These are phyloP conservation scores for Talpa occidentalis DNA, from an alignment of 2,113 vertebrate species.

Conservation along the genomic window DNA sequence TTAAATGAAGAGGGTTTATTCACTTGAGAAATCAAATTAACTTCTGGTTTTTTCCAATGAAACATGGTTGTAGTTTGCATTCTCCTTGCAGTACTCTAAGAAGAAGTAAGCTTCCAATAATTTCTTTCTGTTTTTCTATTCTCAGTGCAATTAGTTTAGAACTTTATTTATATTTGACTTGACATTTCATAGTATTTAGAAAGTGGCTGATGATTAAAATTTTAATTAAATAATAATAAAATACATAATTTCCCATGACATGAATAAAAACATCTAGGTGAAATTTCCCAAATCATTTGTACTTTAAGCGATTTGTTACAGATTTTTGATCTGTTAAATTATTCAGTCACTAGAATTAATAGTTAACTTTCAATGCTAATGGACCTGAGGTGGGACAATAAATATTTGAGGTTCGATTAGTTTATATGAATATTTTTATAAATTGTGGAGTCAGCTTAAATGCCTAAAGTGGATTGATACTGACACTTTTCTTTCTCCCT, in stretches of 20 bases:
- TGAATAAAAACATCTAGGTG: constrained; percentile 12
- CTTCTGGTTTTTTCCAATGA: constrained; percentile 22
- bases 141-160: neutral
- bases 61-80: neutral
- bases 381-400: neutral
- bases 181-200: constrained; percentile 32
- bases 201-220: constrained; percentile 31
- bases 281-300: constrained; percentile 49
- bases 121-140: constrained; percentile 10
- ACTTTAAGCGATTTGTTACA: constrained; percentile 39
- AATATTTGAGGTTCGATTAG: constrained; percentile 54
- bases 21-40: constrained; percentile 53
- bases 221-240: neutral
- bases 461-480: neutral
- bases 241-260: neutral
- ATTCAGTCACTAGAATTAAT: constrained; percentile 36
- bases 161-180: constrained; percentile 21
- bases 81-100: neutral
- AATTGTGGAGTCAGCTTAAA: constrained; percentile 50
- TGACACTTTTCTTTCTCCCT: neutral
- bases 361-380: constrained; percentile 54
- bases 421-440: constrained; percentile 40
- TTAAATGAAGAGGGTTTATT: constrained; percentile 36
- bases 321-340: constrained; percentile 38
- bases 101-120: constrained; percentile 30